Conservation (phyloP, 2,797 vertebrate genomes). For the Helicolenus hilgendorfi region DNA sequence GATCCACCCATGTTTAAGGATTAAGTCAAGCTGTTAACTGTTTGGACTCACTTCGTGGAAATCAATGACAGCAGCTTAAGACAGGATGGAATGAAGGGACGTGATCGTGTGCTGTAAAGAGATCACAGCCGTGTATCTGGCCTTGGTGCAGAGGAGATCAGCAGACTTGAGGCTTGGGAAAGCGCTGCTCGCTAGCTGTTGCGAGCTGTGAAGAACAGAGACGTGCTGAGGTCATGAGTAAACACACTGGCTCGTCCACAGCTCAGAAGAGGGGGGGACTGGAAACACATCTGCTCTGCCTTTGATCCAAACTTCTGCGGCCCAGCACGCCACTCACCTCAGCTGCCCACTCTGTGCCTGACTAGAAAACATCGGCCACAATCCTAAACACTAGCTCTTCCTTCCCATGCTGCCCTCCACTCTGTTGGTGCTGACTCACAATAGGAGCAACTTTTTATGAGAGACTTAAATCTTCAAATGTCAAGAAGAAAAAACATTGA, state of each 20-base stretch:
- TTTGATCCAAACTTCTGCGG: slow-evolving; percentile 89
- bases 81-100: slow-evolving; percentile 24
- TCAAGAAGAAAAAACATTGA: slow-evolving; percentile 40
- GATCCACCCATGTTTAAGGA: slow-evolving; percentile 71
- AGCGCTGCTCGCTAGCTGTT: slow-evolving; percentile 71
- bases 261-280: slow-evolving; percentile 74
- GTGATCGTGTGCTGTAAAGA: neutral
- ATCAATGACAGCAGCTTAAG: slow-evolving; percentile 19
- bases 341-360: slow-evolving; percentile 85
- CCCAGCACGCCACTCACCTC: slow-evolving; percentile 88
- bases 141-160: slow-evolving; percentile 42
- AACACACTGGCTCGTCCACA: slow-evolving; percentile 81
- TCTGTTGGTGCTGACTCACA: slow-evolving; percentile 69
- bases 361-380: slow-evolving; percentile 83
- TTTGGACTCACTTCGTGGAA: slow-evolving; percentile 32
- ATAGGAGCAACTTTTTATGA: slow-evolving; percentile 55
- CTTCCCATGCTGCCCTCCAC: slow-evolving; percentile 80
- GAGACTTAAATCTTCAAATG: slow-evolving; percentile 52
- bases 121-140: slow-evolving; percentile 38
- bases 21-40: slow-evolving; percentile 60
- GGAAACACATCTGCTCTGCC: slow-evolving; percentile 90
- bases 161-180: slow-evolving; percentile 78
- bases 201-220: slow-evolving; percentile 82
- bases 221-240: slow-evolving; percentile 87
- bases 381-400: slow-evolving; percentile 76